Conservation (phyloP, 2,888 invertebrate genomes). For the Parnassius apollo region DNA sequence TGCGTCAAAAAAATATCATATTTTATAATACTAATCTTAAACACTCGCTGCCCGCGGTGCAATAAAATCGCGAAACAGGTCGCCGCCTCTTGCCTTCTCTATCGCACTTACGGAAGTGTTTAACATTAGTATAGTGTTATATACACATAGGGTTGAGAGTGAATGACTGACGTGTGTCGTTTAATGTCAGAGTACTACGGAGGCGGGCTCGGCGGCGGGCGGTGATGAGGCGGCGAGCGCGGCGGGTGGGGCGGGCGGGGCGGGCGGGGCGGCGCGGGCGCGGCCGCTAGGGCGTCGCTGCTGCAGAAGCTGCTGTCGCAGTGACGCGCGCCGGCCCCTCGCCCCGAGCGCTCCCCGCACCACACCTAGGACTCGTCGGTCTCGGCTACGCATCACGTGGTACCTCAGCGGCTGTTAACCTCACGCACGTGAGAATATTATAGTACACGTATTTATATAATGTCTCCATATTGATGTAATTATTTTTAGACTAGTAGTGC, state of each 20-base stretch:
- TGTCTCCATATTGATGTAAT: constrained; percentile 43
- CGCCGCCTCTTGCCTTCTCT: no score
- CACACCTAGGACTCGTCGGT: constrained; percentile 39
- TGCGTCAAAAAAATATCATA: no score
- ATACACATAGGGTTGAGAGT: neutral
- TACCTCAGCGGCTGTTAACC: constrained; percentile 74
- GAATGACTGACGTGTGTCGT: constrained; percentile 1
- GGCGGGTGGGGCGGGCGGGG: constrained; percentile 34
- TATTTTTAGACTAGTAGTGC: constrained; percentile 68
- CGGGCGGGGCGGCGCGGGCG: constrained; percentile 35
- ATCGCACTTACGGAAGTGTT: no score
- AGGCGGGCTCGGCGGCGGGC: constrained; percentile 72
- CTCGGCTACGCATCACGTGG: constrained; percentile 66
- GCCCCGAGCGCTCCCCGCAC: constrained; percentile 25
- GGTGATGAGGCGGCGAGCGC: constrained; percentile 46
- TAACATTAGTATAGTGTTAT: no score
- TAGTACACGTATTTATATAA: constrained; percentile 69
- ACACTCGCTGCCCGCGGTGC: no score
- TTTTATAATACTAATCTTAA: no score
- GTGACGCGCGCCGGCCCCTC: constrained; percentile 63
- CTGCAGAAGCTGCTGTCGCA: constrained; percentile 93
- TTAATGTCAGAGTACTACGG: constrained; percentile 71
- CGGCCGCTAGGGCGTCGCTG: constrained; percentile 85
- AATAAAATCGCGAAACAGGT: no score
- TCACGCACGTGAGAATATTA: constrained; percentile 62